A percentile compares a stretch with the other conserved stretches of the same genome.
Conservation (phyloP, 2,797 vertebrate genomes). For the Paramormyrops hopkinsi region DNA sequence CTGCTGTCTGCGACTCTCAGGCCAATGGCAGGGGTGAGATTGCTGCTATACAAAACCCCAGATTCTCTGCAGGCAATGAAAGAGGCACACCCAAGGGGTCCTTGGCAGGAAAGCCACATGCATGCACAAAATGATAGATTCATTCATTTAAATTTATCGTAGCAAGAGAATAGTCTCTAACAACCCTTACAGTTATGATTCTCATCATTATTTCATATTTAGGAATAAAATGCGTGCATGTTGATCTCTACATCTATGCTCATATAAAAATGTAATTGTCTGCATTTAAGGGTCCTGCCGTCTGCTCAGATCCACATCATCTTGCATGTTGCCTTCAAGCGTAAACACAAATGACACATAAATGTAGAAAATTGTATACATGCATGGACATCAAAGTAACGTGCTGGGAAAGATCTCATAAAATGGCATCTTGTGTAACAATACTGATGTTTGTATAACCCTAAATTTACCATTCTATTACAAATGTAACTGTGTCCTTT, state of each 20-base stretch:
- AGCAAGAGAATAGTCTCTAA: background rate
- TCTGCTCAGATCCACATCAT: background rate
- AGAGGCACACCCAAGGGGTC: background rate
- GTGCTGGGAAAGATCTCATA: background rate
- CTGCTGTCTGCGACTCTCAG: background rate
- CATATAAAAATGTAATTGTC: background rate
- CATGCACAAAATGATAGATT: background rate
- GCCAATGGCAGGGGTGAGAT: background rate
- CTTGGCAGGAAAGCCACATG: background rate
- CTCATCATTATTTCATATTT: background rate
- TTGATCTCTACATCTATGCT: background rate
- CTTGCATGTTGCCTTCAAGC: background rate
- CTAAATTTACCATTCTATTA: background rate
- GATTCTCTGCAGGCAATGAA: background rate
- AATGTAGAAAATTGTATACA: background rate
- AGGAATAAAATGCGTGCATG: background rate
- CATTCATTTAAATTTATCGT: background rate
- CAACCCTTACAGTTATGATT: background rate
- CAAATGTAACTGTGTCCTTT: background rate
- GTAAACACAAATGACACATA: background rate
- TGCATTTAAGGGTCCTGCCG: background rate
- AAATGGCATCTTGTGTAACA: background rate
- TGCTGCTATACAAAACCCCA: background rate
- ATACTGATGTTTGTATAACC: background rate
- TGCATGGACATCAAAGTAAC: background rate